Evolutionary conservation across 2,888 invertebrate genomes (phyloP), one percentile per base, ranked within the genome.

Genomic region (Tuberolachnus salignus): DNA sequence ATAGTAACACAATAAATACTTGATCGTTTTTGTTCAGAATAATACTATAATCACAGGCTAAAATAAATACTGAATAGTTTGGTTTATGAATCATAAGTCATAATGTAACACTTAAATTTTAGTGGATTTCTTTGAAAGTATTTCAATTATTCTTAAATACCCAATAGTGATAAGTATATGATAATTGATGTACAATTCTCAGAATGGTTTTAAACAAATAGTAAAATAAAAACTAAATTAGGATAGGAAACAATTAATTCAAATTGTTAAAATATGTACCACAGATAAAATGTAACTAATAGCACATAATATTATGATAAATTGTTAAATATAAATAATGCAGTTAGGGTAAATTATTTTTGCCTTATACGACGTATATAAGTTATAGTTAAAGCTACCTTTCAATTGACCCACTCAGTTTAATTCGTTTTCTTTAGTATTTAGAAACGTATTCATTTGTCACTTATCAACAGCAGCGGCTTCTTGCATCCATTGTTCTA

Each of bases 401-500:
- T 74, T 74, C 53, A 64, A 74, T 74, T 53, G 63, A 74, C 53
- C 64, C n/a, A 42, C 53, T 53, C 51, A 74, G 42, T 53, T 74
- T 34, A 53, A 64, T 74, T 74, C n/a, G 23, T 44, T 64, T 44
- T 53, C 51, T 64, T 61, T 11, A 70, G 4, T 34, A 23, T 53
- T n/a, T 11, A 23, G 3, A 73, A 73, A 44, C 19, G 42, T 42
- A 51, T 51, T 51, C 6, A 42, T 9, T 73, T 63, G 34, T 9
- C 57, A 57, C 51, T 80, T 81, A 23, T 81, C 81, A 53, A 53
- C 69, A 53, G 81, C 61, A 46, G 80, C 78, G 21, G 90, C 91
- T 83, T 92, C 92, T 1, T 89, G 86, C 49, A 92, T 86, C 93
- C 93, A 93, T 83, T 90, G 90, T 81, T 89, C 89, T 83, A 93